Conservation (phyloP, 2,797 vertebrate species). For the Synanceia verrucosa region DNA sequence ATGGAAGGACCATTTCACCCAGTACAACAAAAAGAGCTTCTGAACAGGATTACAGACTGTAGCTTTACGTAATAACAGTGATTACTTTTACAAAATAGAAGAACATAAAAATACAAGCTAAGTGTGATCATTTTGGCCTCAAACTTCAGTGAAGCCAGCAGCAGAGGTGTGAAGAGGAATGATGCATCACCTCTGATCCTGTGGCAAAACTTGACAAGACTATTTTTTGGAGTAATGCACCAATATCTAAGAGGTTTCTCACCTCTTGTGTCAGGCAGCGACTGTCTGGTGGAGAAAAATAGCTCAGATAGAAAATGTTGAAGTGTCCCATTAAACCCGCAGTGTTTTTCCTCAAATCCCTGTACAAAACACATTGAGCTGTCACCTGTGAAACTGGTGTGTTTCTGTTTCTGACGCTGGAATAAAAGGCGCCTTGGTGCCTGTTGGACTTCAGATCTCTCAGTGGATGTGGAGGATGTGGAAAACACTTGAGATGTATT, state of each 20-base stretch:
- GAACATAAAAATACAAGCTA: not conserved
- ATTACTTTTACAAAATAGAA: not conserved
- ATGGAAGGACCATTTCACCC: too few relatives aligned
- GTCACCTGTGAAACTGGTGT: conserved; percentile 13
- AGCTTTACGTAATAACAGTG: not conserved
- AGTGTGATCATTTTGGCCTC: not conserved
- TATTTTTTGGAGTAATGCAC: not conserved
- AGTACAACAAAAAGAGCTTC: too few relatives aligned
- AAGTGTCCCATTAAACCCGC: conserved; percentile 23
- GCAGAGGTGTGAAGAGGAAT: not conserved
- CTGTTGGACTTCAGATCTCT: conserved; percentile 3
- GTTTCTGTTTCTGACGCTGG: not conserved
- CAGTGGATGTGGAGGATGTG: not conserved
- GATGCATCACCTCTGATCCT: not conserved
- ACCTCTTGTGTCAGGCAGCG: conserved; percentile 6
- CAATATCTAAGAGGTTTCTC: conserved; percentile 5
- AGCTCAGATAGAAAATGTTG: conserved; percentile 35
- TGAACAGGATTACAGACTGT: too few relatives aligned
- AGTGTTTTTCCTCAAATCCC: conserved; percentile 16
- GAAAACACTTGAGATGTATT: conserved; percentile 4
- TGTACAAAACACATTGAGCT: not conserved
- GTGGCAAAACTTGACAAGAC: conserved; percentile 11
- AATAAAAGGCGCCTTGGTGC: not conserved
- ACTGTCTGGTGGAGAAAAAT: conserved; percentile 22
- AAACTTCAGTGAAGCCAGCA: not conserved